phyloP scores from a whole-genome alignment of 2,113 vertebrate species.

The Macaca nemestrina region DNA sequence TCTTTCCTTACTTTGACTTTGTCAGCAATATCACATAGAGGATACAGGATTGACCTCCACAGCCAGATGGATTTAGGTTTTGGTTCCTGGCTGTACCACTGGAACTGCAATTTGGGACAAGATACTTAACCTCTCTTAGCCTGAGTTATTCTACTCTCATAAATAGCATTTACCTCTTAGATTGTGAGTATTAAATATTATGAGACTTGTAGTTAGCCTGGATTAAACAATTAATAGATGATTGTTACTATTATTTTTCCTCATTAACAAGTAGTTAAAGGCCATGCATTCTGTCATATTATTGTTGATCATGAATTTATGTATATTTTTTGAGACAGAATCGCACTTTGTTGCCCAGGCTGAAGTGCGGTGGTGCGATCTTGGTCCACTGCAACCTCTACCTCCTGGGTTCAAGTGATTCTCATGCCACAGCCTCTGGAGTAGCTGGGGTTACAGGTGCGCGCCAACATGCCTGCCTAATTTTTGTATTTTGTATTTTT shows the following conservation, averaged over 20 bases:
- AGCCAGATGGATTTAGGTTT: background rate
- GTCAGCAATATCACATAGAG: background rate
- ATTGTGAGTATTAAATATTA: background rate
- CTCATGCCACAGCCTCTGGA: no score
- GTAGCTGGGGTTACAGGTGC: no score
- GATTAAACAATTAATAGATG: background rate
- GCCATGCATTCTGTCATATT: background rate
- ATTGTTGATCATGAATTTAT: background rate
- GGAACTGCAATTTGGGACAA: background rate
- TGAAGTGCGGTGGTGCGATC: no score
- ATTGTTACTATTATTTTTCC: slow-evolving; percentile 42
- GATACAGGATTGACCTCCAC: background rate
- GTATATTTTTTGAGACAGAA: no score
- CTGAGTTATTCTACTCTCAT: background rate
- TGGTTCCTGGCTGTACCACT: background rate
- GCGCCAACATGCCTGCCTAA: no score
- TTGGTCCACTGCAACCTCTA: no score
- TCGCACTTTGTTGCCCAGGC: no score
- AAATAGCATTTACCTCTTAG: slow-evolving; percentile 42
- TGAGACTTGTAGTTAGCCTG: background rate
- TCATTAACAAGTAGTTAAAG: slow-evolving; percentile 18
- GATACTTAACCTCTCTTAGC: background rate
- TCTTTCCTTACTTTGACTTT: background rate
- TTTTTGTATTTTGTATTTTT: no score
- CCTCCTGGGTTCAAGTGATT: no score